Evolutionary conservation across 1,140 invertebrate species (phyloP).

Genomic region (Tetragnatha versicolor): DNA sequence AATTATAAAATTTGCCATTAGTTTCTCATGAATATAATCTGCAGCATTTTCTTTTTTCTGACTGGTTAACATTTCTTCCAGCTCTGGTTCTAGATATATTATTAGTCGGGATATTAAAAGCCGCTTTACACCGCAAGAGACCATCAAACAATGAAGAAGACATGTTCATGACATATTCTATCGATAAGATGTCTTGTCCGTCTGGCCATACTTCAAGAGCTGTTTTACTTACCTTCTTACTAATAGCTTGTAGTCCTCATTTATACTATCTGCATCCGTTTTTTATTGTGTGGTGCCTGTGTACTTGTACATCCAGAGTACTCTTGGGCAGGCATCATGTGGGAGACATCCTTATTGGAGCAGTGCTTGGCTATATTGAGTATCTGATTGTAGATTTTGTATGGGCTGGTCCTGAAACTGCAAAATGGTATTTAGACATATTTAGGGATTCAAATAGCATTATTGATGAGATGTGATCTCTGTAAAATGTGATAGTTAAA

Average conservation of each 20-base stretch:
- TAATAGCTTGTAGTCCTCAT: conserved; percentile 65
- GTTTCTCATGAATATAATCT: neutral
- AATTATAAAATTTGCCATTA: neutral
- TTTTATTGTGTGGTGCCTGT: conserved; percentile 76
- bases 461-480: conserved; percentile 34
- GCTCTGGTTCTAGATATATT: conserved; percentile 86
- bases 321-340: conserved; percentile 85
- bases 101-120: conserved; percentile 82
- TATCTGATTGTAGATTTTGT: conserved; percentile 37
- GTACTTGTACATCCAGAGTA: conserved; percentile 80
- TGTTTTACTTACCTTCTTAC: conserved; percentile 76
- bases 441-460: conserved; percentile 37
- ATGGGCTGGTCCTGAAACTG: conserved; percentile 48
- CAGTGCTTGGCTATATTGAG: conserved; percentile 77
- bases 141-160: conserved; percentile 75
- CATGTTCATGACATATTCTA: conserved; percentile 70
- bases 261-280: conserved; percentile 55
- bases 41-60: neutral
- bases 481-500: too few species aligned
- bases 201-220: conserved; percentile 94
- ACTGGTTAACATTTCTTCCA: conserved; percentile 67
- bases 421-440: conserved; percentile 41
- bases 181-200: conserved; percentile 94
- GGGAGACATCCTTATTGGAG: conserved; percentile 81
- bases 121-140: conserved; percentile 76